Conservation (phyloP, 2,113 vertebrate species). For the Eublepharis macularius region DNA sequence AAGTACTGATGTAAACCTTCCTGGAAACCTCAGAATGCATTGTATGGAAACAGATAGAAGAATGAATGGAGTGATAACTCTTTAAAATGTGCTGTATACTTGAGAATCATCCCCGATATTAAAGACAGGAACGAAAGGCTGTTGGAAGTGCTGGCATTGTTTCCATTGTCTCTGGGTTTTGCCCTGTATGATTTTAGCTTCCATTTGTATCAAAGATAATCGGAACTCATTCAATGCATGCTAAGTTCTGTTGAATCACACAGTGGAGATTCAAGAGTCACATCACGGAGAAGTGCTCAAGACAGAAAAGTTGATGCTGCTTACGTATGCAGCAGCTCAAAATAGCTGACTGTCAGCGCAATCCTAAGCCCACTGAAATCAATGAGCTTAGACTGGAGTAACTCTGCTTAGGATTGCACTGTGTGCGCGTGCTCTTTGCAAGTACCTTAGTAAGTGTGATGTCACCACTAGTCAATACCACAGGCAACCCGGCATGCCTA, state of each 20-base stretch:
- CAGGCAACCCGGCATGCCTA: no score
- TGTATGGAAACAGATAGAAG: neutral
- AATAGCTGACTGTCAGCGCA: neutral
- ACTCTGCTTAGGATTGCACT: no score
- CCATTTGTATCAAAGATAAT: constrained; percentile 13
- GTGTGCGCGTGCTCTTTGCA: no score
- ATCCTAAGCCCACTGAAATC: no score
- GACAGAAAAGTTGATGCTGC: neutral
- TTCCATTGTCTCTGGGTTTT: constrained; percentile 15
- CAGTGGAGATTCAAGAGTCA: constrained; percentile 16
- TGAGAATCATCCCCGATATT: constrained; percentile 13
- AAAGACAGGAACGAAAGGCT: constrained; percentile 1
- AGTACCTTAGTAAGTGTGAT: no score
- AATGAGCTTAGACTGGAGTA: no score
- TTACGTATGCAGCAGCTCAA: neutral
- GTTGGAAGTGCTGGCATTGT: constrained; percentile 8
- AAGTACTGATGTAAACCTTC: no score
- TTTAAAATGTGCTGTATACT: neutral
- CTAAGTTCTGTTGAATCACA: constrained; percentile 10
- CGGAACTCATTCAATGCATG: neutral
- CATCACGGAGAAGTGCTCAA: neutral
- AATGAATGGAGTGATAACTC: neutral
- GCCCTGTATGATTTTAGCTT: constrained; percentile 22
- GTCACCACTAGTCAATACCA: neutral
- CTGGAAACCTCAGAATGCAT: no score